Evolutionary conservation across 2,888 invertebrate genomes (phyloP).

Genomic region (Lomographa bimaculata): DNA sequence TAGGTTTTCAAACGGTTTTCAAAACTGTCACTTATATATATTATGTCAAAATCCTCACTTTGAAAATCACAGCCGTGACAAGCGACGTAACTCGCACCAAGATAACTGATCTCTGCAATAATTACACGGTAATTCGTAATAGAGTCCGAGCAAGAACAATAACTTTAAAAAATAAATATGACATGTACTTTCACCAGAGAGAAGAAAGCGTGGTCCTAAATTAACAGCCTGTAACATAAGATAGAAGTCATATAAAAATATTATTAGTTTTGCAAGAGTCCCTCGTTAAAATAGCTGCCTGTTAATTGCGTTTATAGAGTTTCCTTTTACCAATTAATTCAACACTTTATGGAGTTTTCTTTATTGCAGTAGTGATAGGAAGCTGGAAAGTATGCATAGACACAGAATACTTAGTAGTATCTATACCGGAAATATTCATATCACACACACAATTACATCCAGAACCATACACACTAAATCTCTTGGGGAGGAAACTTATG

Average conservation of each 20-base stretch:
- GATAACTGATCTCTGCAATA: slow-evolving; percentile 24
- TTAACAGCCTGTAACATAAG: slow-evolving; percentile 71
- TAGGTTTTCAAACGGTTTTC: too few species aligned
- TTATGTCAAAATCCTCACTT: too few species aligned
- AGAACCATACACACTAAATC: too few species aligned
- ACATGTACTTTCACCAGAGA: slow-evolving; percentile 59
- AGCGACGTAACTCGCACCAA: slow-evolving; percentile 21
- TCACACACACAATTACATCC: too few species aligned
- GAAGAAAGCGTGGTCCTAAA: slow-evolving; percentile 77
- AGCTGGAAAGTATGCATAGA: too few species aligned
- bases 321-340: slow-evolving; percentile 12
- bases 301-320: slow-evolving; percentile 35
- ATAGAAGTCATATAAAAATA: slow-evolving; percentile 41
- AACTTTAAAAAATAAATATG: slow-evolving; percentile 39
- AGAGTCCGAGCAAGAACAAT: slow-evolving; percentile 31
- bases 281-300: slow-evolving; percentile 48
- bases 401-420: too few species aligned
- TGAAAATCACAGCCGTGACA: too few species aligned
- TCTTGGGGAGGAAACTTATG: too few species aligned
- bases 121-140: slow-evolving; percentile 28
- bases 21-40: too few species aligned
- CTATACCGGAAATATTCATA: too few species aligned
- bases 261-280: slow-evolving; percentile 43
- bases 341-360: too few species aligned
- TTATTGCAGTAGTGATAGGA: too few species aligned